Percentiles rank a stretch among this genome's conserved stretches.
Conservation (phyloP, 1,140 invertebrate species). For the Diorhabda carinulata region DNA sequence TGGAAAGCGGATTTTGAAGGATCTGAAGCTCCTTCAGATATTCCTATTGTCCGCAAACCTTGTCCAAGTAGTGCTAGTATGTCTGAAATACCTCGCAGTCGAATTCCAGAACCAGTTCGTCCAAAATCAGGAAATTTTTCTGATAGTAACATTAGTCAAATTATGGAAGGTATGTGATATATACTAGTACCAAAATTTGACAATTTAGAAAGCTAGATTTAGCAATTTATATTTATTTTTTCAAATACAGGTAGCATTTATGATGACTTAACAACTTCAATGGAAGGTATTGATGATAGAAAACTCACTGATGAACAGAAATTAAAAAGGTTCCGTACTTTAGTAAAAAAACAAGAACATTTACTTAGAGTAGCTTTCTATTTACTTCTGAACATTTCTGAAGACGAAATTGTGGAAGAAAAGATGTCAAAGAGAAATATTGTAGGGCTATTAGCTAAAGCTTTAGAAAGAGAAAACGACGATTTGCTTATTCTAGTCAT, state of each 20-base stretch:
- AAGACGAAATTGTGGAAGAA: slow-evolving; percentile 90
- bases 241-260: slow-evolving; percentile 54
- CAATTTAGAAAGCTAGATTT: no score
- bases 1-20: slow-evolving; percentile 88
- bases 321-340: slow-evolving; percentile 40
- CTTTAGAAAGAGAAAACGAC: slow-evolving; percentile 77
- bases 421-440: slow-evolving; percentile 97
- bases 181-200: no score
- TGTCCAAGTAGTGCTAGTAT: slow-evolving; percentile 45
- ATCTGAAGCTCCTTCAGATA: slow-evolving; percentile 49
- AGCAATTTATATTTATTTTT: no score
- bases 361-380: slow-evolving; percentile 84
- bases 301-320: slow-evolving; percentile 57
- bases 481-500: slow-evolving; percentile 89
- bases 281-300: slow-evolving; percentile 75
- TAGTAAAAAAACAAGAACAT: slow-evolving; percentile 84
- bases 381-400: slow-evolving; percentile 89
- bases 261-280: slow-evolving; percentile 60
- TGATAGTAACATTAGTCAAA: slow-evolving; percentile 45
- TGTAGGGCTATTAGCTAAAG: slow-evolving; percentile 81
- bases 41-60: slow-evolving; percentile 39
- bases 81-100: slow-evolving; percentile 59
- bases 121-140: slow-evolving; percentile 65
- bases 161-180: slow-evolving; percentile 39
- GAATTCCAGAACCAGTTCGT: slow-evolving; percentile 62